Evolutionary conservation across 2,113 vertebrate species (phyloP).

Genomic region (Triplophysa dalaica): DNA sequence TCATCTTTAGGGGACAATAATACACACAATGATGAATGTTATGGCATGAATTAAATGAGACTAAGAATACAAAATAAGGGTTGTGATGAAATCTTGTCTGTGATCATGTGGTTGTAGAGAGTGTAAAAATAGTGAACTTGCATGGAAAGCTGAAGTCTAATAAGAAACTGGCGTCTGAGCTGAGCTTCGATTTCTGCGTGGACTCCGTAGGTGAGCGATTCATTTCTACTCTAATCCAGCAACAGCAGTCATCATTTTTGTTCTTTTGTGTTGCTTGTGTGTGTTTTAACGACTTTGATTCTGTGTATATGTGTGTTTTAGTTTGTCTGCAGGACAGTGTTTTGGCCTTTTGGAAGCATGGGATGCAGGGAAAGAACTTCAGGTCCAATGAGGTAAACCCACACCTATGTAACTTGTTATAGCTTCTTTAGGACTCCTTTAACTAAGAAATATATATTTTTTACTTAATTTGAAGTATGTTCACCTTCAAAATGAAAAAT

Average conservation of each 20-base stretch:
- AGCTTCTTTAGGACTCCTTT: too few relatives aligned
- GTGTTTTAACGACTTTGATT: background rate
- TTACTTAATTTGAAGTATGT: too few relatives aligned
- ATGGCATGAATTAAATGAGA: background rate
- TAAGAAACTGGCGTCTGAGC: conserved; percentile 95
- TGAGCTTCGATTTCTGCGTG: conserved; percentile 96
- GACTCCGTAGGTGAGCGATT: conserved; percentile 89
- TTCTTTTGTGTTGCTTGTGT: background rate
- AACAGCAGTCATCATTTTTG: background rate
- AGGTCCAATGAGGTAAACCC: conserved; percentile 91
- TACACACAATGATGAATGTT: background rate
- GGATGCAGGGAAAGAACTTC: conserved; percentile 99
- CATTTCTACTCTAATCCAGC: background rate
- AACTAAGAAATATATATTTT: too few relatives aligned
- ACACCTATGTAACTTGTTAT: background rate
- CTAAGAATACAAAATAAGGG: background rate
- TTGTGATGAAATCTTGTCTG: background rate
- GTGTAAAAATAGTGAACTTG: conserved; percentile 98
- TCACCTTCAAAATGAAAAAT: too few relatives aligned
- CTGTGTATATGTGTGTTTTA: conserved; percentile 59
- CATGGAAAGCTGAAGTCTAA: conserved; percentile 94
- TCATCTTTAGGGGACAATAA: background rate
- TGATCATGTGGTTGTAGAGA: conserved; percentile 74
- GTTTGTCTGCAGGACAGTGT: conserved; percentile 99
- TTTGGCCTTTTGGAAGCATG: conserved; percentile 98